These are phyloP conservation scores for Acanthurus leucopareius DNA, from an alignment of 2,797 vertebrate genomes.

Conservation along the genomic window DNA sequence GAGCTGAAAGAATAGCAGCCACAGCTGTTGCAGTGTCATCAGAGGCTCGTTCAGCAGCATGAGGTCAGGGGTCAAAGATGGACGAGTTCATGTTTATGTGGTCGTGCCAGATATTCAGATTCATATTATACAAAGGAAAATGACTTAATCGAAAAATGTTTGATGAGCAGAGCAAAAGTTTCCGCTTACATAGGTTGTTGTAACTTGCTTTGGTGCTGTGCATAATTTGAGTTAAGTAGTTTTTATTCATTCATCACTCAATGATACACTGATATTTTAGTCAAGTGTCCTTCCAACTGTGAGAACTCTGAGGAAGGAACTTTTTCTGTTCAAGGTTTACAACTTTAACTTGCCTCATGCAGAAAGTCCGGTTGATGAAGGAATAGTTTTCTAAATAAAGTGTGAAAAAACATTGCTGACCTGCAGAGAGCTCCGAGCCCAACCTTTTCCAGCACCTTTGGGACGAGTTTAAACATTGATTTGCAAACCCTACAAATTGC, in stretches of 20 bases:
- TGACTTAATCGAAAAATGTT: background rate
- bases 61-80: constrained; percentile 74
- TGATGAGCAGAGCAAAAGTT: background rate
- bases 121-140: constrained; percentile 11
- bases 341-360: background rate
- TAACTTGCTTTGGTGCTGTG: background rate
- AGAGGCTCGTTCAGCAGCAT: constrained; percentile 63
- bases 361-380: background rate
- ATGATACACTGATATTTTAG: background rate
- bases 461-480: no score
- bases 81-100: constrained; percentile 69
- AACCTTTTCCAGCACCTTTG: background rate
- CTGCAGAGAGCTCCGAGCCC: constrained; percentile 6
- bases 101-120: constrained; percentile 47
- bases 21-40: constrained; percentile 82
- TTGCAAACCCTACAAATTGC: no score
- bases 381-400: background rate
- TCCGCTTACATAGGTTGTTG: background rate
- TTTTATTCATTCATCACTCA: no score
- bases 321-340: background rate
- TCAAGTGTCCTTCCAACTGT: background rate
- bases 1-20: constrained; percentile 78
- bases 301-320: background rate
- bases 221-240: background rate
- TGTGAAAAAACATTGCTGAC: background rate